These are phyloP conservation scores for Mechanitis mazaeus DNA, from an alignment of 2,888 invertebrate species.

Conservation along the genomic window DNA sequence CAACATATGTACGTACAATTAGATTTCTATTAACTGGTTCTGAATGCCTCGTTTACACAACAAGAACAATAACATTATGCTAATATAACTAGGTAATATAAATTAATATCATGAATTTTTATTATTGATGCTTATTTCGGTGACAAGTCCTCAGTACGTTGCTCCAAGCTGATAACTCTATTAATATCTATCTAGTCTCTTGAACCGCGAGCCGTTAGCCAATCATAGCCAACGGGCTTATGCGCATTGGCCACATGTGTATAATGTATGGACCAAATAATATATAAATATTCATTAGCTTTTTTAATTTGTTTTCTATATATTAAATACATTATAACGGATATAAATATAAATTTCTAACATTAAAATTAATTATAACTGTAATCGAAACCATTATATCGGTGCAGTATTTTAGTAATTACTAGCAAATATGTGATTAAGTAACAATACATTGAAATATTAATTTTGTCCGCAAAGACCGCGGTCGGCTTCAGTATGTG, in stretches of 20 bases:
- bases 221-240: conserved; percentile 34
- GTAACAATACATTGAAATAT: conserved; percentile 19
- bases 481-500: conserved; percentile 32
- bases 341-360: too few species aligned
- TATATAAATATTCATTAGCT: not conserved
- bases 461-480: conserved; percentile 27
- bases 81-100: too few species aligned
- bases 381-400: too few species aligned
- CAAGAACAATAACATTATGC: too few species aligned
- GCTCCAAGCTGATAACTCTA: conserved; percentile 68
- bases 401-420: conserved; percentile 10
- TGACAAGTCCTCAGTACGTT: conserved; percentile 49
- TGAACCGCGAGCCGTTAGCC: conserved; percentile 45
- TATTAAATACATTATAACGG: too few species aligned
- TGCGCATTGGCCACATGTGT: conserved; percentile 13
- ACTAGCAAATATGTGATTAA: conserved; percentile 24
- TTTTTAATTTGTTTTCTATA: too few species aligned
- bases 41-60: too few species aligned
- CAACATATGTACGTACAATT: too few species aligned
- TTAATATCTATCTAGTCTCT: conserved; percentile 58
- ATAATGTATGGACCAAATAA: conserved; percentile 9
- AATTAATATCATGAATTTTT: conserved; percentile 16
- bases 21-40: too few species aligned
- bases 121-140: conserved; percentile 31
- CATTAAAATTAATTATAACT: too few species aligned